A percentile compares a stretch with the other conserved stretches of the same genome.
These are phyloP conservation scores for Ophonus ardosiacus DNA, from an alignment of 2,888 invertebrate species.

Conservation along the genomic window DNA sequence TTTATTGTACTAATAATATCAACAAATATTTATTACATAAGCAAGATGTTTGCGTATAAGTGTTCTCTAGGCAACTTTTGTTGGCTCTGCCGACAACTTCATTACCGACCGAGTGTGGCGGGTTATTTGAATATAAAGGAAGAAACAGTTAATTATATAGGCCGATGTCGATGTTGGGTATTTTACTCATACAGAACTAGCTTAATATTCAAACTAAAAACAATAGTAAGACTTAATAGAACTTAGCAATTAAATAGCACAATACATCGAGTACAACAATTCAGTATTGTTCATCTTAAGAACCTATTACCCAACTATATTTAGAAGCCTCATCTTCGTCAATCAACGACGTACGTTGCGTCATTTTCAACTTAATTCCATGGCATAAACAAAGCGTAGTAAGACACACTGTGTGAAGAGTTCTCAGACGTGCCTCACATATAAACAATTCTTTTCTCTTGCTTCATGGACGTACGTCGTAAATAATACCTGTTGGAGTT, in stretches of 20 bases:
- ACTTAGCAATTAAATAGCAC: slow-evolving; percentile 2
- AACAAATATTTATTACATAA: too few species aligned
- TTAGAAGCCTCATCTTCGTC: slow-evolving; percentile 1
- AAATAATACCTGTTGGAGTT: neutral
- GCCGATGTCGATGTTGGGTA: too few species aligned
- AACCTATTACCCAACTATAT: slow-evolving; percentile 36
- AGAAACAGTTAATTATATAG: too few species aligned
- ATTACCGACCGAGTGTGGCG: too few species aligned
- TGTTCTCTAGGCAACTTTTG: too few species aligned
- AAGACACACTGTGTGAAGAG: neutral
- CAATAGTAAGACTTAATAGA: neutral
- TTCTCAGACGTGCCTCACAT: slow-evolving; percentile 1
- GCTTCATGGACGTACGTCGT: slow-evolving; percentile 2
- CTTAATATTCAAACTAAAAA: too few species aligned
- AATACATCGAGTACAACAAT: neutral
- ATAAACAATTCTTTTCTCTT: neutral
- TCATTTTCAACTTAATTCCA: slow-evolving; percentile 37
- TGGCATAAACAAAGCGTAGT: slow-evolving; percentile 40
- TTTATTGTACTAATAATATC: too few species aligned
- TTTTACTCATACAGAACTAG: too few species aligned
- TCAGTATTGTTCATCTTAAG: slow-evolving; percentile 1
- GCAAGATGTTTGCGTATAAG: too few species aligned
- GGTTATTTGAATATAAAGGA: too few species aligned
- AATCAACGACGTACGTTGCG: slow-evolving; percentile 30
- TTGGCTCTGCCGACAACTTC: too few species aligned